Evolutionary conservation across 2,797 vertebrate genomes (phyloP), one percentile per base, ranked within the genome.

Genomic region (Tragopan temminckii): DNA sequence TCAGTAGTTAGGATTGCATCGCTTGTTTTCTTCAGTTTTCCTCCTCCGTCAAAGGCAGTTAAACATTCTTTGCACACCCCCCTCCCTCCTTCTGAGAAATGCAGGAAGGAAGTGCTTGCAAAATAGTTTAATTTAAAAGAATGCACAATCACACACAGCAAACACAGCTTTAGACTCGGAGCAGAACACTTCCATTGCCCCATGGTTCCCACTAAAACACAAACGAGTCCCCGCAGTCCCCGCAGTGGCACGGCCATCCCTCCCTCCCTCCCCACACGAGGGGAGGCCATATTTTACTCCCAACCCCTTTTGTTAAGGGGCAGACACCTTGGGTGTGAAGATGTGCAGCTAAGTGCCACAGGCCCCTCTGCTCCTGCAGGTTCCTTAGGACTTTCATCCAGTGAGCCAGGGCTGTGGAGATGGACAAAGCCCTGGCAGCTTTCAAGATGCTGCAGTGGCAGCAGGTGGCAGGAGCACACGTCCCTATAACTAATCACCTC

Each of bases 31-130:
- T 92, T 91, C 94, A 93, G 90, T 52, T 94, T 96, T 88, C 95
- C 94, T 95, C 94, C 95, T 96, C 93, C 35, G 85, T 94, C 92
- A 93, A 94, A 96, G 91, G 93, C 93, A 94, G 93, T 88, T 84
- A 70, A 95, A 94, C 95, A 94, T 96, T 95, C 95, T 94, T 96
- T 82, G 92, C 90, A 76, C 78, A 71, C 68, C 68, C 59, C 92
- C 95, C 96, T 95, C 95, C 95, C 94, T 95, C 85, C 88, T 96
- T 95, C 96, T 95, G 95, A 95, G 97, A 96, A 97, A 96, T 92
- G 94, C 91, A 96, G 95, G 97, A 97, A 97, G 97, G 97, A 97
- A 96, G 92, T 95, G 83, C 81, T 96, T 93, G 95, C 89, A 96
- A 95, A 97, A 96, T 81, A 93, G 95, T 91, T 89, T 82, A 90